Conservation (phyloP, 2,113 vertebrate species). For the Neofelis nebulosa region DNA sequence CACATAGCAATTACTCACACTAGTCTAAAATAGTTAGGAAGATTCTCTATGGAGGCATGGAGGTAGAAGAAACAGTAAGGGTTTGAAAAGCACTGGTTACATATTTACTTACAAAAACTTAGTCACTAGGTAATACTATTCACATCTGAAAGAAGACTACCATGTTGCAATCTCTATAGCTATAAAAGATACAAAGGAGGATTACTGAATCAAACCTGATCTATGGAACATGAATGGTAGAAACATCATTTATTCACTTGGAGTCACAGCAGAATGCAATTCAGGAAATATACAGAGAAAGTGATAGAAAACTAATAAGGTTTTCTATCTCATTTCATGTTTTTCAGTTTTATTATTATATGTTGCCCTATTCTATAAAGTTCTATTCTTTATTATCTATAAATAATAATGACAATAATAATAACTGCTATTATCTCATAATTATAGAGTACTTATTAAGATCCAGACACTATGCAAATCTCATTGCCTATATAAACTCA, state of each 20-base stretch:
- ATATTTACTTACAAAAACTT: neutral
- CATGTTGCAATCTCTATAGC: neutral
- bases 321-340: neutral
- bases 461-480: neutral
- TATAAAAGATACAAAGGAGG: neutral
- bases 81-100: neutral
- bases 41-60: neutral
- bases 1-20: neutral
- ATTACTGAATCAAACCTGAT: neutral
- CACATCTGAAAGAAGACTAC: neutral
- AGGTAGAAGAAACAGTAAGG: neutral
- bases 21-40: neutral
- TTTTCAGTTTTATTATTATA: slow-evolving; percentile 4
- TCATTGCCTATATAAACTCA: neutral
- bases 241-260: neutral
- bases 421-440: neutral
- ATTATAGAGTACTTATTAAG: neutral
- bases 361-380: neutral
- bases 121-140: neutral
- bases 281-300: neutral
- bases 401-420: neutral
- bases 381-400: neutral
- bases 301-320: neutral
- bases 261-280: neutral
- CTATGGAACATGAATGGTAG: neutral